Evolutionary conservation across 2,797 vertebrate species (phyloP).

Genomic region (Cetoscarus ocellatus): DNA sequence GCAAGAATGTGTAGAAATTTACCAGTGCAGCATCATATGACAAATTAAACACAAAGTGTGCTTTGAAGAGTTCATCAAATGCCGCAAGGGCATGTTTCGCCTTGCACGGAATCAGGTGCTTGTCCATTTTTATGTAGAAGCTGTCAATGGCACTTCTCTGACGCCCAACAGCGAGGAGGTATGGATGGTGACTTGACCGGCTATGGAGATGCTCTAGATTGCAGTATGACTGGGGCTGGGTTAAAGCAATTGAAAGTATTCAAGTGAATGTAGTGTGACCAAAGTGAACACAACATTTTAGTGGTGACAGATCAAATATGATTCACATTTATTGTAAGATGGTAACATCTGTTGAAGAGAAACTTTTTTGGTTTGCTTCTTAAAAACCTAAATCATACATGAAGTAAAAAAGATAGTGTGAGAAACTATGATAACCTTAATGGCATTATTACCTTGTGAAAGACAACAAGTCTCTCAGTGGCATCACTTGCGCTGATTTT

Average conservation of each 20-base stretch:
- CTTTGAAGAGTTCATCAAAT: constrained; percentile 8
- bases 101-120: constrained; percentile 55
- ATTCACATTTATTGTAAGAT: neutral
- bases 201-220: constrained; percentile 48
- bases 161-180: constrained; percentile 35
- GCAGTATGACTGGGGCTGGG: constrained; percentile 38
- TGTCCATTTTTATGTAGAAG: constrained; percentile 39
- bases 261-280: neutral
- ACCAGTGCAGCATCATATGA: constrained; percentile 22
- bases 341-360: neutral
- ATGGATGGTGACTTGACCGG: constrained; percentile 26
- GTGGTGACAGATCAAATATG: neutral
- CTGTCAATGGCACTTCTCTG: constrained; percentile 19
- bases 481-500: constrained; percentile 38
- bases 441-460: constrained; percentile 33
- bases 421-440: neutral
- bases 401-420: neutral
- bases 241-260: constrained; percentile 19
- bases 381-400: neutral
- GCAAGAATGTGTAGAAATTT: constrained; percentile 43
- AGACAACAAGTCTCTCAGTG: constrained; percentile 37
- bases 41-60: constrained; percentile 41
- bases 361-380: neutral
- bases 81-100: constrained; percentile 1
- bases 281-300: too few species aligned